Base-by-base conservation (phyloP, 1,140 invertebrate species). In the Saccostrea echinata region DNA sequence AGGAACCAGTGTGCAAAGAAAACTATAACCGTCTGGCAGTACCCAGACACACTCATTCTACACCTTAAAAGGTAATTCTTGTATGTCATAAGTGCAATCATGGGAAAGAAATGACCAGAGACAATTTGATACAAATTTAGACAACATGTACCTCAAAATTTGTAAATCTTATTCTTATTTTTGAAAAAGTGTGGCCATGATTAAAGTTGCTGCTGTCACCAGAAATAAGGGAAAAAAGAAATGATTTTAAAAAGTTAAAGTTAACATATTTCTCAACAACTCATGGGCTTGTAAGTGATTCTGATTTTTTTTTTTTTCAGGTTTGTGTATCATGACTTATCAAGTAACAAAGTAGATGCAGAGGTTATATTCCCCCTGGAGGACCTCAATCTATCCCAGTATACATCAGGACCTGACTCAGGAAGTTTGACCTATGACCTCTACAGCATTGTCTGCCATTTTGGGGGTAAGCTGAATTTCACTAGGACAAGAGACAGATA, bases 381-480 rank as follows among this genome's bases (percentile, higher is more conserved):
- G 90, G 96, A 96, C 61, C 94, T 97, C 3, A 96, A 96, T 90
- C 95, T 96, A 16, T 91, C 91, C 43, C 89, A 94, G 8, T 95
- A 95, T 85, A 93, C 95, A 85, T 94, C 94, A 86, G 93, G 94
- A 81, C 94, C 94, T 80, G 89, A 91, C 61, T 92, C 92, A 35
- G 90, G 89, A 86, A 93, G 90, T 88, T 93, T 95, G 82, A 71
- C 90, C 51, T 97, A 97, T 92, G 96, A 97, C 93, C 95, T 97
- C 1, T 97, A 97, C 93, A 96, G 96, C 53, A 96, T 96, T 90
- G 96, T 97, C 35, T 97, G 97, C 93, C 97, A 97, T 93, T 96
- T 96, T 94, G 97, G 97, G 95, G 96, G 97, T 97, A 94, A 91
- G 94, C 9, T 61, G 55, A n/a, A n/a, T 61, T 61, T 61, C 16